Base-by-base conservation (phyloP, 2,113 vertebrate species). In the Mormyrus lacerda region DNA sequence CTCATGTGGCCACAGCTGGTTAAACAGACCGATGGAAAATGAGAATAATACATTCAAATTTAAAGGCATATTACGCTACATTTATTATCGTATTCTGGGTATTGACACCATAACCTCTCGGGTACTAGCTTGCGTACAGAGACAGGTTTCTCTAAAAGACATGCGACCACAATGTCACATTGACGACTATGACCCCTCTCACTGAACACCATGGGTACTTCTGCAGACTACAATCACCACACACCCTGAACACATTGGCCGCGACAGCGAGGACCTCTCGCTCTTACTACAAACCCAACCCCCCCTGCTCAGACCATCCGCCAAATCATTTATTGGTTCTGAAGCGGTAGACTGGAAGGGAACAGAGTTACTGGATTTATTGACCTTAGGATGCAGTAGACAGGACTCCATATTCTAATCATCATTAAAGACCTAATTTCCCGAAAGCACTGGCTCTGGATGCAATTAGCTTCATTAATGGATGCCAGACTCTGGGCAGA, bases 381-480 rank as follows among this genome's bases (percentile, higher is more conserved):
- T 39, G 27, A 87, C 50, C 50, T 87, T 87, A 39, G n/a, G 24
- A 47, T 84, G 44, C 82, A 47, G 45, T 45, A 47, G 82, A 42
- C 24, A 84, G 82, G 24, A n/a, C 27, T 53, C 50, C 31, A 35
- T 53, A 87, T 87, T 53, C 27, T 27, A 53, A 86, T 87, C 45
- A 87, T 87, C 82, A 55, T 79, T 88, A 86, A 79, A 35, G 79
- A 15, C 48, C 31, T 89, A 89, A 69, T 89, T 85, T 86, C 86
- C 58, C 15, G 82, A 88, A 51, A 50, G 87, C 88, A 79, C 48
- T 86, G 86, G 85, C 48, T 76, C 58, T 85, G n/a, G 89, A 85
- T 86, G 65, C 89, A 88, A 90, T 90, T 50, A 87, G 39, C 88
- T 88, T 83, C 87, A 90, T 87, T 90, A 91, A 87, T 89, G 90